Percentiles rank a stretch among this genome's conserved stretches.
Evolutionary conservation across 2,888 invertebrate genomes (phyloP).

Genomic region (Argyresthia albistria): DNA sequence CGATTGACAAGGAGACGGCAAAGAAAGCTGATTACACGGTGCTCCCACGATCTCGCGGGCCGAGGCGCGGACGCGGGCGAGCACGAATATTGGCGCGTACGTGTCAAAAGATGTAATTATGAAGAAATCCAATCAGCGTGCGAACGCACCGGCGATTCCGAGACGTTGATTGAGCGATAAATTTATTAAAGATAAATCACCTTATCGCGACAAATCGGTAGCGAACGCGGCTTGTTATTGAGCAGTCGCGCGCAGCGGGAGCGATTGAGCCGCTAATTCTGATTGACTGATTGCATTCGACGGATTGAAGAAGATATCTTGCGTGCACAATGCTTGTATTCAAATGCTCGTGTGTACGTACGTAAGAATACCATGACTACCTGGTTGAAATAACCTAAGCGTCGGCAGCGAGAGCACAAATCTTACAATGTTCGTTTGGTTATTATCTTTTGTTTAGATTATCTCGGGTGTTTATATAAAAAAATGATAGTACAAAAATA

Average conservation of each 20-base stretch:
- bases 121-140: constrained; percentile 69
- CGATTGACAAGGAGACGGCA: constrained; percentile 58
- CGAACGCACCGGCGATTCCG: constrained; percentile 31
- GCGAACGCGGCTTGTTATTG: constrained; percentile 19
- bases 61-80: constrained; percentile 36
- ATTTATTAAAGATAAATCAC: constrained; percentile 64
- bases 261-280: constrained; percentile 2
- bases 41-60: constrained; percentile 67
- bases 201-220: constrained; percentile 60
- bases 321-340: too few relatives aligned
- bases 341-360: too few relatives aligned
- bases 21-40: constrained; percentile 68
- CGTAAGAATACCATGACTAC: too few relatives aligned
- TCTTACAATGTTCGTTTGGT: too few relatives aligned
- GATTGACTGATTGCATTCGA: constrained; percentile 5
- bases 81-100: constrained; percentile 58
- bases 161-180: constrained; percentile 64
- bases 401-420: too few relatives aligned
- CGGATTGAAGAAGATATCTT: background rate
- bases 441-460: too few relatives aligned
- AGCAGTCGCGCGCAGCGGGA: background rate
- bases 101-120: constrained; percentile 72
- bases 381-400: too few relatives aligned
- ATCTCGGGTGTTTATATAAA: too few relatives aligned
- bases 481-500: too few relatives aligned